phyloP scores from a whole-genome alignment of 2,797 vertebrate genomes.

The Nasua narica region DNA sequence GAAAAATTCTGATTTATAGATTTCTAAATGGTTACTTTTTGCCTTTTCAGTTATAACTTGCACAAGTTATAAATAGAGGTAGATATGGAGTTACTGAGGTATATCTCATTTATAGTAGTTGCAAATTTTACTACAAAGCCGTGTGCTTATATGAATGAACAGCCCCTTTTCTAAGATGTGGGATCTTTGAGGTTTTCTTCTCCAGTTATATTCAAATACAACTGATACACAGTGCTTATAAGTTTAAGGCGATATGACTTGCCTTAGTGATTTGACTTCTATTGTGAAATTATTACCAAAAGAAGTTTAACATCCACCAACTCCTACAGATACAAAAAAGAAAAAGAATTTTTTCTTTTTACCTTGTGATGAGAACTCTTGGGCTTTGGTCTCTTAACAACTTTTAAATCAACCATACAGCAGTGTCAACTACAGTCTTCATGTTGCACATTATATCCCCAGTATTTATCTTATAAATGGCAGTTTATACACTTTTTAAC shows the following conservation, averaged over 20 bases:
- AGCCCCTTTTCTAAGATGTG: not conserved
- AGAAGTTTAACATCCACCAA: not conserved
- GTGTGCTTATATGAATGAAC: not conserved
- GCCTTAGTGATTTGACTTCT: not conserved
- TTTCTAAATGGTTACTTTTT: not conserved
- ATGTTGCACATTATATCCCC: not conserved
- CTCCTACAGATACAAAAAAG: not conserved
- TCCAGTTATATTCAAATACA: not conserved
- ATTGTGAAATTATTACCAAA: not conserved
- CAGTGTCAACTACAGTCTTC: not conserved
- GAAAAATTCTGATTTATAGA: not conserved
- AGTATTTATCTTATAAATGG: not conserved
- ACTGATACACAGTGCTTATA: not conserved
- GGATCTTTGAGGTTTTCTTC: not conserved
- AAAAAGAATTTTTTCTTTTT: not conserved
- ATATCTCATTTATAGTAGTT: not conserved
- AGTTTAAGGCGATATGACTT: not conserved
- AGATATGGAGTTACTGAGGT: not conserved
- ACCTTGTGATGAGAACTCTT: not conserved
- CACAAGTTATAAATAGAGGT: not conserved
- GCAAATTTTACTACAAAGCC: not conserved
- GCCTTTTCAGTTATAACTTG: not conserved
- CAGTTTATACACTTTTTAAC: not conserved
- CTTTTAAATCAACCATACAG: not conserved
- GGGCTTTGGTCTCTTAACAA: not conserved